A percentile compares a stretch with the other conserved stretches of the same genome.
These are phyloP conservation scores for Stenolophus ochropezus DNA, from an alignment of 2,888 invertebrate genomes.

Conservation along the genomic window DNA sequence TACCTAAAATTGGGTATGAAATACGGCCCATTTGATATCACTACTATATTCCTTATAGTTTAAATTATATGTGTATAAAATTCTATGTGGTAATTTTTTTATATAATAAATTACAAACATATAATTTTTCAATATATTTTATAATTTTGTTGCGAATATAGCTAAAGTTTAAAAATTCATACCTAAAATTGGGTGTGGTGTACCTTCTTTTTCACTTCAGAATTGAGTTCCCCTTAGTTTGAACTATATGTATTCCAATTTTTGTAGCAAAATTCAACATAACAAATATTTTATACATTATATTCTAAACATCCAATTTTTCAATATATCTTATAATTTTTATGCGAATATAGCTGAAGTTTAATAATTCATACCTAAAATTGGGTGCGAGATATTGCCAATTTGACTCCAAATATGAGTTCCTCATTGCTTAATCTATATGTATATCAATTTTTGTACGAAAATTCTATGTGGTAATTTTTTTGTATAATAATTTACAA, in stretches of 20 bases:
- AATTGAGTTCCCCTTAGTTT: not conserved
- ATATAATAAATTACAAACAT: too few relatives aligned
- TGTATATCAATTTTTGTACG: too few relatives aligned
- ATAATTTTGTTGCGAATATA: too few relatives aligned
- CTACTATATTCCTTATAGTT: not conserved
- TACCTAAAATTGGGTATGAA: not conserved
- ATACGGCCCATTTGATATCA: not conserved
- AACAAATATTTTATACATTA: not conserved
- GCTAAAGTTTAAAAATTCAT: not conserved
- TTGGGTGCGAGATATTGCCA: not conserved
- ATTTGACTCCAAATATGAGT: not conserved
- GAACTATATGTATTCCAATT: not conserved
- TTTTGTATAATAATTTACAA: too few relatives aligned
- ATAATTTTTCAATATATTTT: too few relatives aligned
- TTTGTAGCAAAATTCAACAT: not conserved
- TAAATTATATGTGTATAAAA: not conserved
- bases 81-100: too few relatives aligned
- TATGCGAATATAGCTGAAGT: not conserved
- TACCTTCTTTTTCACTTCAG: not conserved
- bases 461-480: too few relatives aligned
- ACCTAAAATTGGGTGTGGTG: not conserved
- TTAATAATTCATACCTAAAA: not conserved
- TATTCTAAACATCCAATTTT: not conserved
- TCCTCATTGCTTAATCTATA: not conserved
- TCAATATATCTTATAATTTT: not conserved